Percentiles rank a stretch among this genome's conserved stretches.
Conservation (phyloP, 2,113 vertebrate species). For the Lepisosteus osseus region DNA sequence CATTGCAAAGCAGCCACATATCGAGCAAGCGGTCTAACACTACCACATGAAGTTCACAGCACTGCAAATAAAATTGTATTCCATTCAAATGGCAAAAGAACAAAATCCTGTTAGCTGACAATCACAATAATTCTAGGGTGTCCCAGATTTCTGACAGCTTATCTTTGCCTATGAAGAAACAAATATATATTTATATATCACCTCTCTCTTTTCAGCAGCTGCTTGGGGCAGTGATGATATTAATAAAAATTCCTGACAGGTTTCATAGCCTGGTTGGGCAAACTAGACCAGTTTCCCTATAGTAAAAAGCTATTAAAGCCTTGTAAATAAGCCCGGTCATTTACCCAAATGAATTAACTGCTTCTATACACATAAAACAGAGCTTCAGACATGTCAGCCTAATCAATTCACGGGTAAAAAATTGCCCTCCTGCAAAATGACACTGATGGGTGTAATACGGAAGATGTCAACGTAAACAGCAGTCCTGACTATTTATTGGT, state of each 20-base stretch:
- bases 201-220: conserved; percentile 23
- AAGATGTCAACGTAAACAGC: conserved; percentile 37
- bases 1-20: conserved; percentile 25
- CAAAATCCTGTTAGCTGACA: conserved; percentile 55
- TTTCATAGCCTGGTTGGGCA: conserved; percentile 27
- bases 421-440: conserved; percentile 27
- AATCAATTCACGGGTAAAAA: conserved; percentile 8
- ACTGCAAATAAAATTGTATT: conserved; percentile 56
- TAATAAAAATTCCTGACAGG: conserved; percentile 33
- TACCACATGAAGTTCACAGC: conserved; percentile 52
- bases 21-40: background rate
- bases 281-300: conserved; percentile 31
- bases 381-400: background rate
- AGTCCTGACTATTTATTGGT: conserved; percentile 51
- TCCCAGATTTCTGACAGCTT: conserved; percentile 47
- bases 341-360: conserved; percentile 2
- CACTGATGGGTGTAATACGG: conserved; percentile 49
- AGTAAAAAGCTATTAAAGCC: background rate
- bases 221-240: conserved; percentile 7
- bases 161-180: conserved; percentile 38
- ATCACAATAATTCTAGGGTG: conserved; percentile 53
- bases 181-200: conserved; percentile 41
- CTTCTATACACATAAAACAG: conserved; percentile 11
- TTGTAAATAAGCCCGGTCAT: conserved; percentile 7
- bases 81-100: conserved; percentile 39